phyloP scores from a whole-genome alignment of 2,113 vertebrate species.

The Microtus montanus region DNA sequence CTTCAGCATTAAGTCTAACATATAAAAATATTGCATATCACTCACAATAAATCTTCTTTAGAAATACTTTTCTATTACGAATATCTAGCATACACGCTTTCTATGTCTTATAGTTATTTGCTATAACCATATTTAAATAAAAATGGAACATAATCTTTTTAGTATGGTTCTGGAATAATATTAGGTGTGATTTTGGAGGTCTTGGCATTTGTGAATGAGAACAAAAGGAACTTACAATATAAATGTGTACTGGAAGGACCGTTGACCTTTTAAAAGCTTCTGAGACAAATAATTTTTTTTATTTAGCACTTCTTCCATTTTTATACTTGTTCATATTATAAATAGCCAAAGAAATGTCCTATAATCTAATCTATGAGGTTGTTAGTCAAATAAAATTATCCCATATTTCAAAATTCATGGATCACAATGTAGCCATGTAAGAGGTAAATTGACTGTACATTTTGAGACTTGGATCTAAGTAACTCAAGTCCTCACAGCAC shows the following conservation, averaged over 20 bases:
- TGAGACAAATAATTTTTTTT: slow-evolving; percentile 29
- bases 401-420: neutral
- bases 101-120: slow-evolving; percentile 5
- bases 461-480: slow-evolving; percentile 4
- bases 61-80: neutral
- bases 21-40: neutral
- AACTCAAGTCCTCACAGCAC: neutral
- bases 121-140: slow-evolving; percentile 28
- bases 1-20: slow-evolving; percentile 13
- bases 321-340: neutral
- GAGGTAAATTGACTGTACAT: neutral
- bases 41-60: slow-evolving; percentile 24
- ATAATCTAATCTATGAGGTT: neutral
- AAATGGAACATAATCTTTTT: neutral
- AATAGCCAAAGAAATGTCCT: neutral
- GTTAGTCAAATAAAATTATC: slow-evolving; percentile 22
- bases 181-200: neutral
- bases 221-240: slow-evolving; percentile 26
- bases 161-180: neutral
- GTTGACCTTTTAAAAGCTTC: neutral
- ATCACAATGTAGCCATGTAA: neutral
- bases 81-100: neutral
- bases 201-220: slow-evolving; percentile 15
- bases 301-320: neutral
- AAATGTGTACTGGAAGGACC: slow-evolving; percentile 22